Percentiles rank a stretch among this genome's conserved stretches.
Conservation (phyloP, 2,113 vertebrate species). For the Empidonax alnorum region DNA sequence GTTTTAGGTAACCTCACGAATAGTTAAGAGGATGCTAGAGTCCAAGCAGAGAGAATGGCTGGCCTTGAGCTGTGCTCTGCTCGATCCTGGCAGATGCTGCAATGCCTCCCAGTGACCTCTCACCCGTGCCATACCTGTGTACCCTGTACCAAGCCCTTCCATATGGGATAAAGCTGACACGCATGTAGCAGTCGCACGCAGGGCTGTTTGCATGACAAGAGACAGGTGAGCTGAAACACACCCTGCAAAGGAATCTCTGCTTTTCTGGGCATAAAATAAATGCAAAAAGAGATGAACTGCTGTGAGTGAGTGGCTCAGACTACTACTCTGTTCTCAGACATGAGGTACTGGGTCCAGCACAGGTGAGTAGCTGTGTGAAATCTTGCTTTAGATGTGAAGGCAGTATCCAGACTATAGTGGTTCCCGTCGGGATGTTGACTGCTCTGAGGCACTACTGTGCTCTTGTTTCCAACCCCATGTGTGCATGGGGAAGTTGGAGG, state of each 20-base stretch:
- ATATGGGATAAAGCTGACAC: background rate
- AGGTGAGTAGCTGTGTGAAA: background rate
- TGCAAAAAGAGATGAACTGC: background rate
- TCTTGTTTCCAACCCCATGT: background rate
- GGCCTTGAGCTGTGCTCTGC: background rate
- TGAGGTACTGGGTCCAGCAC: background rate
- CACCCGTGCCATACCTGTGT: background rate
- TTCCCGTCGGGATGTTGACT: background rate
- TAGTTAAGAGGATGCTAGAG: background rate
- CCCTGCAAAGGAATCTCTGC: background rate
- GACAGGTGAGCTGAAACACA: accelerated
- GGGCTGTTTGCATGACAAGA: background rate
- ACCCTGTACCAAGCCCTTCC: background rate
- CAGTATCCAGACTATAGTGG: background rate
- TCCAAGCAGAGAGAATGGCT: background rate
- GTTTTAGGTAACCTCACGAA: background rate
- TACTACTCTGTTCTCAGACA: background rate
- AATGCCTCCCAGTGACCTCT: background rate
- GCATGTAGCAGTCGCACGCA: background rate
- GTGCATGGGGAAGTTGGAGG: background rate
- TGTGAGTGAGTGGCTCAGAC: background rate
- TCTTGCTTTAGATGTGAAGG: background rate
- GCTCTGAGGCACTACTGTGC: background rate
- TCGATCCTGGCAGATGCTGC: background rate
- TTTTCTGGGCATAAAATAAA: background rate